Base-by-base conservation (phyloP, 2,113 vertebrate genomes). In the Tor tambroides region DNA sequence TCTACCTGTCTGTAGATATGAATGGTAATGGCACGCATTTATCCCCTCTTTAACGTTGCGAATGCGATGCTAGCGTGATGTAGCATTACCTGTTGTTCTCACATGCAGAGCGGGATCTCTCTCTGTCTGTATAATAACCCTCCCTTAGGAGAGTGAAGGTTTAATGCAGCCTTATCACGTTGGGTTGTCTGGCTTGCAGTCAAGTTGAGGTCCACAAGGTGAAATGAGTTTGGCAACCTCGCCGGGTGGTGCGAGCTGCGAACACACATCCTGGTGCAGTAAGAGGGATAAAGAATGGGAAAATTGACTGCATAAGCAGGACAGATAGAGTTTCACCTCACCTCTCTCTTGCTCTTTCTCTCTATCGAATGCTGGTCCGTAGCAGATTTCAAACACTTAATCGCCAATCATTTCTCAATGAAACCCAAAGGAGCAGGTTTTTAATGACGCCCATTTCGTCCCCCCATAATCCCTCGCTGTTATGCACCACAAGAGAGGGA, bases 141-240 rank as follows among this genome's bases (percentile, higher is more conserved):
- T 94, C 92, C 93, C 91, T 83, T 89, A 91, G 94, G 93, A 94
- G 92, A 92, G 91, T 87, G 93, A 90, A 92, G 88, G 92, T 93
- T 93, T 93, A 92, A 93, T 94, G 93, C 91, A 92, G 91, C 92
- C 94, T 94, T 94, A 94, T 96, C 95, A 93, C 93, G 91, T 93
- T 88, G 91, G 93, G 90, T 94, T 94, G 93, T 94, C 94, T 94
- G 94, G 94, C 95, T 94, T 87, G 74, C 90, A 93, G 93, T 95
- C 95, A 93, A 94, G 91, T 92, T 61, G 88, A 90, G 94, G 94
- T 95, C 93, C 92, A 94, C 91, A 88, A 95, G 94, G 94, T 95
- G 95, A 95, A 96, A 96, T 95, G 94, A 96, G 94, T 96, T 96
- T 95, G 94, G 94, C 93, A 95, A 95, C 94, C 94, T 94, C 92